Evolutionary conservation across 2,113 vertebrate genomes (phyloP), one percentile per base, ranked within the genome.

Genomic region (Cinclus mexicanus): DNA sequence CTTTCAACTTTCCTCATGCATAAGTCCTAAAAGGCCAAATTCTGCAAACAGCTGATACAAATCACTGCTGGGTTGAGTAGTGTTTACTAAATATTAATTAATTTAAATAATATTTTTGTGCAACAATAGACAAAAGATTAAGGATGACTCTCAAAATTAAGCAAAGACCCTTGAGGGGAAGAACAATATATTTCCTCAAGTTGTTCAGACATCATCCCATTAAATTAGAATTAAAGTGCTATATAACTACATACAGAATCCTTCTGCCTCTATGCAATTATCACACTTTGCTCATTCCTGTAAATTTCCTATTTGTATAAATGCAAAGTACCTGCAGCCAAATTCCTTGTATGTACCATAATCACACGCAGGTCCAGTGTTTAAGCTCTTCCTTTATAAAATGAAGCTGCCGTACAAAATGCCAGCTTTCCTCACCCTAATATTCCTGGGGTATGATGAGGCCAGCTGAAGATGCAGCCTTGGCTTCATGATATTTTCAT

Each of bases 161-260:
- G n/a, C 55, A 37, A 42, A 94, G 47, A 86, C 71, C 28, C 83
- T 95, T 89, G 65, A 87, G n/a, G 55, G 16, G 64, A 97, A 71
- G 22, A 89, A 92, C 77, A 95, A 83, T 35, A 44, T 31, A 83
- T 78, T 96, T 95, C 91, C 91, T 96, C 90, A 95, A 86, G 63
- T 41, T 85, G 37, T 91, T 83, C 24, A 72, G 59, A 81, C 26
- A 96, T 81, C 41, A 88, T 75, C 39, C 46, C 68, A 95, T 81
- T 94, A 95, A 95, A 90, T 95, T 87, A 91, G 23, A 90, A 95
- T 63, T 96, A 92, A 96, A 93, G 81, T 96, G 95, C 52, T 93
- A 95, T 72, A 24, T 82, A 91, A 87, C 80, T 94, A 92, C 61
- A 47, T 44, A 87, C 4, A 89, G 80, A 91, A 93, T 72, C 83